Percentiles rank a stretch among this genome's conserved stretches.
phyloP scores from a whole-genome alignment of 2,113 vertebrate species.

The Melanotaenia duboulayi region DNA sequence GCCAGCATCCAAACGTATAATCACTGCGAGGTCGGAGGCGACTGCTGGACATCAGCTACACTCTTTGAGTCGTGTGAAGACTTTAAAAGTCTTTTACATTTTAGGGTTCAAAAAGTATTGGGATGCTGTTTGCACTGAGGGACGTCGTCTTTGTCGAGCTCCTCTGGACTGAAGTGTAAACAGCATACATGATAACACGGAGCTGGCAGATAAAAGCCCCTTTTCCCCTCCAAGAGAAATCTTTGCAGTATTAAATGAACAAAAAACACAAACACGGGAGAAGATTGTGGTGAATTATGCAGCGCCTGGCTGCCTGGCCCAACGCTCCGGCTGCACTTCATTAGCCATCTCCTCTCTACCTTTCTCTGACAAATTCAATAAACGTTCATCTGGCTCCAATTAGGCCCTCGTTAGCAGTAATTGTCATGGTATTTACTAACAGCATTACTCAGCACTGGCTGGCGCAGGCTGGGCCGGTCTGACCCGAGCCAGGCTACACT shows the following conservation, averaged over 20 bases:
- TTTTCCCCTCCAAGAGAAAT: neutral
- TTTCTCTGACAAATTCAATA: conserved; percentile 80
- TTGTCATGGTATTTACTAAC: conserved; percentile 81
- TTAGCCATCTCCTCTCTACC: conserved; percentile 71
- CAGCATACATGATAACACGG: neutral
- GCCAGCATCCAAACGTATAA: conserved; percentile 14
- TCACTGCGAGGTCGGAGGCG: conserved; percentile 19
- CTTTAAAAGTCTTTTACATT: conserved; percentile 15
- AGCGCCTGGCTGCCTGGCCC: conserved; percentile 28
- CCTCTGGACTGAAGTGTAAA: neutral
- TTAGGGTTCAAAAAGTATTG: conserved; percentile 28
- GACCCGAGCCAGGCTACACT: conserved; percentile 52
- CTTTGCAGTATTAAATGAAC: conserved; percentile 14
- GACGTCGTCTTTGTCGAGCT: neutral
- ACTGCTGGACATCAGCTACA: conserved; percentile 11
- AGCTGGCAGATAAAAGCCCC: neutral
- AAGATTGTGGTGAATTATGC: conserved; percentile 32
- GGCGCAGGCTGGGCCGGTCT: conserved; percentile 41
- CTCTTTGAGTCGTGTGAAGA: conserved; percentile 8
- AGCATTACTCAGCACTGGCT: conserved; percentile 67
- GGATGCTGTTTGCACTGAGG: neutral
- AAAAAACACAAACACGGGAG: conserved; percentile 37
- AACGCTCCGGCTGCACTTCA: conserved; percentile 58
- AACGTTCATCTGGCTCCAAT: conserved; percentile 77
- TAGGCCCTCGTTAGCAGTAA: conserved; percentile 77